phyloP scores from a whole-genome alignment of 2,113 vertebrate species.

The Alexandromys fortis region DNA sequence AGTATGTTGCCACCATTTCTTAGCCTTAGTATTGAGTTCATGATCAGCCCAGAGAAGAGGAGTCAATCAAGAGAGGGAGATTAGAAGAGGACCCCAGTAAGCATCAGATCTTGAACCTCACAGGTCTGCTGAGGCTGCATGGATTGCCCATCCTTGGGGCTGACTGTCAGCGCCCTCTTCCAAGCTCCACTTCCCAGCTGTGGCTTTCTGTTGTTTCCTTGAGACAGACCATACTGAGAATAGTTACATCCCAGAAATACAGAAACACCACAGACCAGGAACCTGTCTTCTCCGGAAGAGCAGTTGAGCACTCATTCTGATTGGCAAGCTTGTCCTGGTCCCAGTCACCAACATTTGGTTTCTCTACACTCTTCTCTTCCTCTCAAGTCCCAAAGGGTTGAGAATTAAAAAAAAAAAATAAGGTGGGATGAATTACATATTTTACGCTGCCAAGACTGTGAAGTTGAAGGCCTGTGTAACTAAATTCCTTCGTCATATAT shows the following conservation, averaged over 20 bases:
- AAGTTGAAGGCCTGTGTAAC: background rate
- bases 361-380: background rate
- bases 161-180: background rate
- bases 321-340: background rate
- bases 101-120: background rate
- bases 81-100: rapidly evolving
- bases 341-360: background rate
- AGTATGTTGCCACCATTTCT: background rate
- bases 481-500: background rate
- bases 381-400: background rate
- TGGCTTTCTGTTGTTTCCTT: background rate
- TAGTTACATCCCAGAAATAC: background rate
- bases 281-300: background rate
- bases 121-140: rapidly evolving
- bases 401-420: background rate
- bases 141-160: background rate
- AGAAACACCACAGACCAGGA: background rate
- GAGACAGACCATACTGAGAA: background rate
- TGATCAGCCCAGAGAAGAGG: background rate
- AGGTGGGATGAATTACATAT: background rate
- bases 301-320: background rate
- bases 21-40: background rate
- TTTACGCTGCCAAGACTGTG: background rate
- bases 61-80: background rate
- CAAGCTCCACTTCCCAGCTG: background rate